These are phyloP conservation scores for Vannuccia rotundouncinata DNA, from an alignment of 2,888 invertebrate genomes.

Conservation along the genomic window DNA sequence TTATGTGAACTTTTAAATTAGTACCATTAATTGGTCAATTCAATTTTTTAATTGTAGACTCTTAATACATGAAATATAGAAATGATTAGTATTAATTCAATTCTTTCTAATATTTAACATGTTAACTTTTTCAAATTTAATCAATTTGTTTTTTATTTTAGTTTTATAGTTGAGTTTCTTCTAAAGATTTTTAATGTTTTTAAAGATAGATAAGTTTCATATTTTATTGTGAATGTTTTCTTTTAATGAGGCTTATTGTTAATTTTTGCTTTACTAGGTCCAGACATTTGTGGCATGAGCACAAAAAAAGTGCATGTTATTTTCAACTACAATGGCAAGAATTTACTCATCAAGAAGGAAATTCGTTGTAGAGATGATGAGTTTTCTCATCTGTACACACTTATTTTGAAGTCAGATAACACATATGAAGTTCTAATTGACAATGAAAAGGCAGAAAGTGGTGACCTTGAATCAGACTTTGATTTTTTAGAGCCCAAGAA, in stretches of 20 bases:
- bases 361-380: slow-evolving; percentile 98
- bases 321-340: slow-evolving; percentile 96
- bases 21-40: too few relatives aligned
- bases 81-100: too few relatives aligned
- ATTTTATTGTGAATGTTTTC: too few relatives aligned
- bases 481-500: slow-evolving; percentile 92
- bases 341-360: slow-evolving; percentile 92
- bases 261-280: too few relatives aligned
- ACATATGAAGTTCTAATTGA: slow-evolving; percentile 93
- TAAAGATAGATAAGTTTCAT: not conserved
- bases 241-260: too few relatives aligned
- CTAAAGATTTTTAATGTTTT: slow-evolving; percentile 34
- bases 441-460: slow-evolving; percentile 85
- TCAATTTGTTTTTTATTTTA: too few relatives aligned
- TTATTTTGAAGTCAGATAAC: slow-evolving; percentile 89
- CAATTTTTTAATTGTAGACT: too few relatives aligned
- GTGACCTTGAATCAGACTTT: slow-evolving; percentile 91
- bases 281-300: slow-evolving; percentile 96
- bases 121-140: too few relatives aligned
- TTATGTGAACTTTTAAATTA: too few relatives aligned
- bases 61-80: too few relatives aligned
- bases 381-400: slow-evolving; percentile 90
- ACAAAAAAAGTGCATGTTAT: slow-evolving; percentile 99
- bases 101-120: too few relatives aligned
- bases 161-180: too few relatives aligned